Evolutionary conservation across 1,140 invertebrate genomes (phyloP), one percentile per base, ranked within the genome.

Genomic region (Leptinotarsa defecta): DNA sequence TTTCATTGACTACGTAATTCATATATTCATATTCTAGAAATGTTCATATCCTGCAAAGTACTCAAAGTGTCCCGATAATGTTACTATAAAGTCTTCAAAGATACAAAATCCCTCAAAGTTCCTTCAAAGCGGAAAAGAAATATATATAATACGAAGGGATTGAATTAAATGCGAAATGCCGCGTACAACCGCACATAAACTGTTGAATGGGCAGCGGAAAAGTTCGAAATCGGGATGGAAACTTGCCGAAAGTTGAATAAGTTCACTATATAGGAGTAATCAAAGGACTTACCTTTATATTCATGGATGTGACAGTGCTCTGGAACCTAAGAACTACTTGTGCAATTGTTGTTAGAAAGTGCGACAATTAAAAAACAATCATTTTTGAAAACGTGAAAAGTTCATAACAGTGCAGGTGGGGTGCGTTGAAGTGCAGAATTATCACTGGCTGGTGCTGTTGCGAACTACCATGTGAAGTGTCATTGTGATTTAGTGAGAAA

Each of bases 251-350:
- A 57, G 52, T 15, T n/a, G 11, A 17, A 57, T 13, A 57, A 57
- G 52, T 57, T 57, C 34, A 57, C 52, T 13, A 17, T 13, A 17
- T 57, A n/a, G 52, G n/a, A 57, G n/a, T 57, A n/a, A 57, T 57
- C 4, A 57, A 71, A 71, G 61, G 4, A 17, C 70, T 71, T 71
- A 71, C 70, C 70, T 71, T 71, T 19, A 34, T 61, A 5, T 68
- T 68, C 15, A 48, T 43, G 27, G 67, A 70, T 48, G 68, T 71
- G 13, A 52, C 17, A 71, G 52, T 57, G 15, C 52, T 52, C 22
- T 43, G 70, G 19, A 17, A 20, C 27, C 22, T 61, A 61, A 71
- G 34, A 71, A 49, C 70, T 71, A 71, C 70, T 71, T 48, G 68
- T 70, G 68, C 68, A 22, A 70, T 48, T 13, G 2, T 17, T 27